A percentile compares a stretch with the other conserved stretches of the same genome.
Conservation (phyloP, 2,113 vertebrate species). For the Heterotis niloticus region DNA sequence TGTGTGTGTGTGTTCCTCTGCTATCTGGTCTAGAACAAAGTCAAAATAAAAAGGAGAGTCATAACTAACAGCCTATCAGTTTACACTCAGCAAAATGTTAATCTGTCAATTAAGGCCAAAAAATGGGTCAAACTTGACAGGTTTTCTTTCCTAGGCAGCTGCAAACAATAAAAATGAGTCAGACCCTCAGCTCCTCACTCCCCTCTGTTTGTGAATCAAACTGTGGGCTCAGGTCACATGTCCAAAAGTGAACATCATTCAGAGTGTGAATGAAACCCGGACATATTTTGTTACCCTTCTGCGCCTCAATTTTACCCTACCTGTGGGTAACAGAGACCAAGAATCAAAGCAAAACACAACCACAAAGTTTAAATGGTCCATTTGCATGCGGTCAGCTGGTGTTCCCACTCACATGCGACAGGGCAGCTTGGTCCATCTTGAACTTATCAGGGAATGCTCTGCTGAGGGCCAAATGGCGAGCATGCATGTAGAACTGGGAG, state of each 20-base stretch:
- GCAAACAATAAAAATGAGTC: neutral
- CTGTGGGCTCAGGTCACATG: neutral
- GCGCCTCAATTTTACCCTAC: too few species aligned
- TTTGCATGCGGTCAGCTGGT: neutral
- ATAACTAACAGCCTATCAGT: conserved; percentile 33
- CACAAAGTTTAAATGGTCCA: neutral
- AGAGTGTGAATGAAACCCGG: too few species aligned
- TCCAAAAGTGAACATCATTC: neutral
- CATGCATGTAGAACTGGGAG: conserved; percentile 83
- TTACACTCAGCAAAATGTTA: conserved; percentile 55
- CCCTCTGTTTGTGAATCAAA: neutral
- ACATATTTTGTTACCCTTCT: too few species aligned
- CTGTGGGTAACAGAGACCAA: too few species aligned
- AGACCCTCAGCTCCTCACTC: neutral
- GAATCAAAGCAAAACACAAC: neutral
- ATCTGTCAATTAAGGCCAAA: conserved; percentile 53
- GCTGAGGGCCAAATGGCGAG: conserved; percentile 81
- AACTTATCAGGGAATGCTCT: conserved; percentile 90
- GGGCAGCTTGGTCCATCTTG: conserved; percentile 69
- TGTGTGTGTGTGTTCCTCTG: too few species aligned
- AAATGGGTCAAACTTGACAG: conserved; percentile 26
- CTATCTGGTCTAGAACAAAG: too few species aligned
- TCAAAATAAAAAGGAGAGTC: neutral
- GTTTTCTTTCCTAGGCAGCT: neutral
- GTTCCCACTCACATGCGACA: conserved; percentile 67